Evolutionary conservation across 2,888 invertebrate species (phyloP).

Genomic region (Nomada goodeniana): DNA sequence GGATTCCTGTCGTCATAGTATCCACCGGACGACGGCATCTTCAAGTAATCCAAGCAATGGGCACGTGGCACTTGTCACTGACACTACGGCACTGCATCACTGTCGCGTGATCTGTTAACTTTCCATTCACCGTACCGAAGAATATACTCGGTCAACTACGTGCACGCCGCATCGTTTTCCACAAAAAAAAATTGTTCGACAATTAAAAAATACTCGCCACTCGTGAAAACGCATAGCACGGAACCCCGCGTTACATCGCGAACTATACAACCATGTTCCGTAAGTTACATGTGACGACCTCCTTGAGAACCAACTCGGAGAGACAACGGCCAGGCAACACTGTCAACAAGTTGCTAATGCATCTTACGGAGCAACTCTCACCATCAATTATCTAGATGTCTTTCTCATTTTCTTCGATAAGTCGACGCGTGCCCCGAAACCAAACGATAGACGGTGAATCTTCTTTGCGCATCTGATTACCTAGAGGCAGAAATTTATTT

Average conservation of each 20-base stretch:
- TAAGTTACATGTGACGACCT: conserved; percentile 33
- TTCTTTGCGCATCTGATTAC: neutral
- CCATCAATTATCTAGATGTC: conserved; percentile 33
- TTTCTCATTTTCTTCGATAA: conserved; percentile 27
- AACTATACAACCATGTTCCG: conserved; percentile 25
- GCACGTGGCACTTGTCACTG: conserved; percentile 82
- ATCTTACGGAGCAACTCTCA: neutral
- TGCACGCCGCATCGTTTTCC: conserved; percentile 53
- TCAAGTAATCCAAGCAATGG: conserved; percentile 83
- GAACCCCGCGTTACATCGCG: conserved; percentile 17
- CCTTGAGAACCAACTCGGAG: conserved; percentile 11
- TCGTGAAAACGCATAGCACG: conserved; percentile 43
- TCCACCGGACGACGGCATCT: conserved; percentile 84
- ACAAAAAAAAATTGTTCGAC: conserved; percentile 11
- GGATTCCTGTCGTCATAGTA: conserved; percentile 87
- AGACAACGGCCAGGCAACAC: conserved; percentile 33
- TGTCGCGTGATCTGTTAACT: conserved; percentile 79
- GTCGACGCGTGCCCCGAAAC: neutral
- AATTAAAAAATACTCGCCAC: conserved; percentile 36
- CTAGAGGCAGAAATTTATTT: conserved; percentile 29
- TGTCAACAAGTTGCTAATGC: conserved; percentile 44
- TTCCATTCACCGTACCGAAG: conserved; percentile 75
- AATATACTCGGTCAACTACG: conserved; percentile 54
- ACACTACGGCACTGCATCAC: conserved; percentile 83
- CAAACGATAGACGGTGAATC: neutral